phyloP scores from a whole-genome alignment of 2,888 invertebrate genomes.

The Linnaemya vulpina region DNA sequence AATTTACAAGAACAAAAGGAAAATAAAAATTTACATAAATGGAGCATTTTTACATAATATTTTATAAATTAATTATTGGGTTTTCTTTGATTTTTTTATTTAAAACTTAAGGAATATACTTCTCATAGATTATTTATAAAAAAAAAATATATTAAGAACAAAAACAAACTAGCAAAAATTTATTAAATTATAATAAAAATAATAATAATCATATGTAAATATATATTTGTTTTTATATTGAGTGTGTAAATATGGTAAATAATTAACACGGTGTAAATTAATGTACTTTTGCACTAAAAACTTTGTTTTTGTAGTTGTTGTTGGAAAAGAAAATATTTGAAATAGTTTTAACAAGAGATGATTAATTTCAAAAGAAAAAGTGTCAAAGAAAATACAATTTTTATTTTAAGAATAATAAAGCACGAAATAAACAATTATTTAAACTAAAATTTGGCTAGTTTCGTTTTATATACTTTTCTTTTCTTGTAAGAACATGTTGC shows the following conservation, averaged over 20 bases:
- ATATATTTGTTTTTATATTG: slow-evolving; percentile 67
- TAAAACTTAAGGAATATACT: slow-evolving; percentile 68
- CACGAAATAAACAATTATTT: slow-evolving; percentile 58
- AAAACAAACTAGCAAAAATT: slow-evolving; percentile 74
- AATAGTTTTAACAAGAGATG: slow-evolving; percentile 11
- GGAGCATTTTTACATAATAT: slow-evolving; percentile 55
- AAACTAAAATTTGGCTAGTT: slow-evolving; percentile 69
- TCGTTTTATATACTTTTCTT: slow-evolving; percentile 65
- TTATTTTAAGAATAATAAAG: slow-evolving; percentile 30
- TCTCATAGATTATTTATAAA: slow-evolving; percentile 55
- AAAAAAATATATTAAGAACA: slow-evolving; percentile 59
- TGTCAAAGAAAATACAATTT: slow-evolving; percentile 29
- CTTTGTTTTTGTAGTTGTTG: slow-evolving; percentile 42
- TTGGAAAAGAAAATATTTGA: slow-evolving; percentile 1
- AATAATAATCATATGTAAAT: slow-evolving; percentile 76
- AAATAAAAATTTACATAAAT: slow-evolving; percentile 49
- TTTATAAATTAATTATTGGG: slow-evolving; percentile 47
- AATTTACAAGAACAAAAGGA: slow-evolving; percentile 15
- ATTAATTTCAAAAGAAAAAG: slow-evolving; percentile 32
- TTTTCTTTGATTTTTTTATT: slow-evolving; percentile 48
- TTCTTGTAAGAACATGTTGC: slow-evolving; percentile 15
- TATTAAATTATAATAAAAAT: slow-evolving; percentile 74
- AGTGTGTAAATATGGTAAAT: slow-evolving; percentile 68
- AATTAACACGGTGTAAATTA: slow-evolving; percentile 72
- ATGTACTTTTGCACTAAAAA: slow-evolving; percentile 70